Percentiles rank a stretch among this genome's conserved stretches.
These are phyloP conservation scores for Sinodicranocentrus sp. DNA, from an alignment of 2,888 invertebrate species.

Conservation along the genomic window DNA sequence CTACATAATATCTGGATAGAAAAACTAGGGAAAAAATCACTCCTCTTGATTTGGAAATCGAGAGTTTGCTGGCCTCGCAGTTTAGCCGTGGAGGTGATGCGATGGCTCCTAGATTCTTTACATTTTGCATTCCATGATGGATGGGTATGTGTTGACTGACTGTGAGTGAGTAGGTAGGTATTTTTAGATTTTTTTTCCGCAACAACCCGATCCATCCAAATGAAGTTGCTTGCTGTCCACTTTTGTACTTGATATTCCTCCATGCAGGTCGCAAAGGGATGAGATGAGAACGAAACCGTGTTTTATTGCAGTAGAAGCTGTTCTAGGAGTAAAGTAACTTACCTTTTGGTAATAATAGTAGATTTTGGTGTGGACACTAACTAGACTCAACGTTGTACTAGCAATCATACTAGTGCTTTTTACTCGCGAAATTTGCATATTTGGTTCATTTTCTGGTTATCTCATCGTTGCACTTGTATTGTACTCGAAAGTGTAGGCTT, in stretches of 20 bases:
- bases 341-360: background rate
- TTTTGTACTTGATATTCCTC: background rate
- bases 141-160: conserved; percentile 5
- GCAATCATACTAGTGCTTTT: conserved; percentile 3
- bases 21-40: conserved; percentile 26
- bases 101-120: conserved; percentile 1
- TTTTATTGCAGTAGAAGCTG: conserved; percentile 10
- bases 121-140: conserved; percentile 15
- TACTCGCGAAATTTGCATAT: conserved; percentile 24
- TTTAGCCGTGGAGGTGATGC: background rate
- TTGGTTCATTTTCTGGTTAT: conserved; percentile 44
- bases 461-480: conserved; percentile 32
- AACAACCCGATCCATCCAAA: conserved; percentile 9
- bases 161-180: conserved; percentile 1
- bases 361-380: conserved; percentile 5
- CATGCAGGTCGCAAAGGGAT: background rate
- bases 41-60: conserved; percentile 50
- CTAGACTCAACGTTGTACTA: background rate
- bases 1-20: conserved; percentile 34
- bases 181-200: background rate
- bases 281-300: background rate
- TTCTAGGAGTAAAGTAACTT: conserved; percentile 11
- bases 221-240: background rate
- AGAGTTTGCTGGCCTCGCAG: conserved; percentile 28
- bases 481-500: conserved; percentile 45